These are phyloP conservation scores for Hyles lineata DNA, from an alignment of 2,888 invertebrate species.

Conservation along the genomic window DNA sequence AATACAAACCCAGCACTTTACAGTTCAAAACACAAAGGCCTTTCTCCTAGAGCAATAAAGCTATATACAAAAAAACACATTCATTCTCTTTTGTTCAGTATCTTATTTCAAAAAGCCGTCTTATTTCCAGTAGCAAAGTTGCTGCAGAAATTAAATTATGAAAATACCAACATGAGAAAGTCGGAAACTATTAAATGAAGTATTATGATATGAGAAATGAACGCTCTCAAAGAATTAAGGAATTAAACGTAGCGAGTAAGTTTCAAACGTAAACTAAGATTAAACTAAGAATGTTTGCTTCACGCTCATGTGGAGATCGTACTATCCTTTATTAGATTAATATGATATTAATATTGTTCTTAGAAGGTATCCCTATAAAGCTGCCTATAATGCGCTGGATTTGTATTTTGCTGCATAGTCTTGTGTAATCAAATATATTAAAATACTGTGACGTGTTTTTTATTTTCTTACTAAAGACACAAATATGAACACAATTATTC, in stretches of 20 bases:
- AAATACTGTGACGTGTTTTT: too few species aligned
- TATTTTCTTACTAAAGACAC: too few species aligned
- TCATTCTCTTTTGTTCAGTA: too few species aligned
- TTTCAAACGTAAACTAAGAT: constrained; percentile 7
- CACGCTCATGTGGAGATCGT: constrained; percentile 5
- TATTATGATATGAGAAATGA: background rate
- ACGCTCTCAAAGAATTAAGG: background rate
- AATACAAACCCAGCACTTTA: background rate
- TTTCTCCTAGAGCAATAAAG: too few species aligned
- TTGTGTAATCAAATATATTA: too few species aligned
- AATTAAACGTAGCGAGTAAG: background rate
- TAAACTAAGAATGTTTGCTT: too few species aligned
- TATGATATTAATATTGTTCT: background rate
- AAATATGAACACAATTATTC: too few species aligned
- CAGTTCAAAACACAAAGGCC: background rate
- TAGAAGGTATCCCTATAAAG: background rate
- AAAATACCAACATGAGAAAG: background rate
- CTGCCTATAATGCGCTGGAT: background rate
- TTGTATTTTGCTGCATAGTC: too few species aligned
- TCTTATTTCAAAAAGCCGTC: background rate
- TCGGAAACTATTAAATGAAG: background rate
- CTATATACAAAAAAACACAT: too few species aligned
- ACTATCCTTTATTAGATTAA: background rate
- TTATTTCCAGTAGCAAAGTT: background rate
- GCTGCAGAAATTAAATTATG: background rate